These are phyloP conservation scores for Drosophila neutralis DNA, from an alignment of 2,888 invertebrate genomes.

Conservation along the genomic window DNA sequence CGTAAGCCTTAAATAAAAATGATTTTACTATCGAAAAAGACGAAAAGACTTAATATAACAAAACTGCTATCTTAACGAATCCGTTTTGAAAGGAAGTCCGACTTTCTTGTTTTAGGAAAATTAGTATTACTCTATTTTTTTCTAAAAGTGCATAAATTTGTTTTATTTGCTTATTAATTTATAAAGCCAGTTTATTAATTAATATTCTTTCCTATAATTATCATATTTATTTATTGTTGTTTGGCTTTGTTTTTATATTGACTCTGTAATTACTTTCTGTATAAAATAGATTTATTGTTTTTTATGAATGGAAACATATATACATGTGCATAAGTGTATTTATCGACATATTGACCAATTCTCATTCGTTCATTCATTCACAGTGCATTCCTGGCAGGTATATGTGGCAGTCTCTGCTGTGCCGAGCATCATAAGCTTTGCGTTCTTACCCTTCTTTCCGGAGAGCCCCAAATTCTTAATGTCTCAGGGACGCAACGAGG, in stretches of 20 bases:
- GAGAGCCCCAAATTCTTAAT: slow-evolving; percentile 83
- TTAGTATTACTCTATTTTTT: not conserved
- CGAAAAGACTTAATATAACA: not conserved
- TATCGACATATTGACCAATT: not conserved
- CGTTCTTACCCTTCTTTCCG: slow-evolving; percentile 69
- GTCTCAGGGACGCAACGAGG: slow-evolving; percentile 79
- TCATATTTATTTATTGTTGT: not conserved
- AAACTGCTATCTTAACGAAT: not conserved
- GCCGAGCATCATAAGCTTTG: slow-evolving; percentile 66
- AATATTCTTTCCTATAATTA: too few species aligned
- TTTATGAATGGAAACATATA: too few species aligned
- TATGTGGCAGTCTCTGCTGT: slow-evolving; percentile 70
- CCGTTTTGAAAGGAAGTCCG: not conserved
- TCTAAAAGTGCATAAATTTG: not conserved
- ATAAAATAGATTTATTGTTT: not conserved
- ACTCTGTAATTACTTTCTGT: not conserved
- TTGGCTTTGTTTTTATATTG: not conserved
- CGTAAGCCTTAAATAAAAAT: not conserved
- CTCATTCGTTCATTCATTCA: not conserved
- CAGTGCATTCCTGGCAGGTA: slow-evolving; percentile 78
- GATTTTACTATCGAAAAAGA: not conserved
- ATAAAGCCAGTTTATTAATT: not conserved
- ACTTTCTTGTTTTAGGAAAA: not conserved
- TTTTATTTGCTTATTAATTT: not conserved
- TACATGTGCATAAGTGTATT: not conserved